phyloP scores from a whole-genome alignment of 2,113 vertebrate species.

The Mohoua ochrocephala region DNA sequence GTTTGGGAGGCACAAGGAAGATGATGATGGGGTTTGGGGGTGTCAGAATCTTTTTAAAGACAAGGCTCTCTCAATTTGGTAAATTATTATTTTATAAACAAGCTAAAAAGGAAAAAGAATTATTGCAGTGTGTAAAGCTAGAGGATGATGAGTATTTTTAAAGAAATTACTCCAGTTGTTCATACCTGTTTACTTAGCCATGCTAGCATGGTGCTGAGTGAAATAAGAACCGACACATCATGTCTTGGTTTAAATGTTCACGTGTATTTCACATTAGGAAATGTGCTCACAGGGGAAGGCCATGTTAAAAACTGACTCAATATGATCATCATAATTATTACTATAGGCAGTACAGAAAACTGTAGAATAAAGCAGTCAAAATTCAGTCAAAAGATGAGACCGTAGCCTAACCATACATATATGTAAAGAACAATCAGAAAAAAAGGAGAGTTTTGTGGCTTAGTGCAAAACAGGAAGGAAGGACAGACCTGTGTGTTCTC shows the following conservation, averaged over 20 bases:
- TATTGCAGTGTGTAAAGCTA: not conserved
- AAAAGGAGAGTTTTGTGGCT: not conserved
- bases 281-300: not conserved
- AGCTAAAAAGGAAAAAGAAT: not conserved
- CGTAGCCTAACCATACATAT: not conserved
- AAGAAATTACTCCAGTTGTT: not conserved
- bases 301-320: not conserved
- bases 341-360: not conserved
- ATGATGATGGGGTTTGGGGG: not conserved
- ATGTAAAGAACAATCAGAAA: not conserved
- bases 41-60: not conserved
- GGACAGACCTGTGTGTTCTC: not conserved
- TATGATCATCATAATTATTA: not conserved
- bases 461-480: constrained; percentile 14
- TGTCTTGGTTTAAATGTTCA: not conserved
- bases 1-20: not conserved
- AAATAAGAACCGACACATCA: not conserved
- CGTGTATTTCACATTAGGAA: not conserved
- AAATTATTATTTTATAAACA: not conserved
- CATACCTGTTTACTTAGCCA: not conserved
- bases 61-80: not conserved
- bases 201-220: not conserved
- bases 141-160: not conserved
- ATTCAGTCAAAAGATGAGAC: not conserved
- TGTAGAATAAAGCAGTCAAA: not conserved